Base-by-base conservation (phyloP, 2,113 vertebrate genomes). In the Taurulus bubalis region DNA sequence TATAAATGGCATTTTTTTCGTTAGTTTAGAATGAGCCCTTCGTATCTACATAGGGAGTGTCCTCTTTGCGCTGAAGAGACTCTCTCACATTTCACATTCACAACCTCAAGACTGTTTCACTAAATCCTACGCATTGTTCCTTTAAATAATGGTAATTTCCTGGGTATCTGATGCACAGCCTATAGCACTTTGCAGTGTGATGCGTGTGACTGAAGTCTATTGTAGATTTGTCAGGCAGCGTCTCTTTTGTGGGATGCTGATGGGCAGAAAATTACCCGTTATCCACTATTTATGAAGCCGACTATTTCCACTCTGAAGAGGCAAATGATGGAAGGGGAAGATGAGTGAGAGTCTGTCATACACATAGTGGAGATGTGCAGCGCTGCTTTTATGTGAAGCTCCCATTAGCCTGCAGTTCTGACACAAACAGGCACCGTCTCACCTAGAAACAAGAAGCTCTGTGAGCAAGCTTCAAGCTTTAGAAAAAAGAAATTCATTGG, bases 281-380 rank as follows among this genome's bases (percentile, higher is more conserved):
- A 55, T 66, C 65, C 34, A 3, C 60, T 71, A 68, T 67, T 71
- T 82, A 82, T 71, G 77, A 71, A 34, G 53, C 32, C 40, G 53
- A 26, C 68, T 63, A 51, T 80, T 80, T 80, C 75, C 79, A 55
- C 71, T 82, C 75, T 47, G 60, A 73, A 62, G 45, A 74, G 63
- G 45, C 18, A 26, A 51, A 77, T 70, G 63, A 78, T 36, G 32
- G 72, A 66, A 64, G 26, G 22, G 12, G 63, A 66, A 76, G 68
- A 82, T 56, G 66, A 73, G 70, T 26, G 68, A 79, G 56, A 4
- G 78, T 71, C 79, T 82, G 78, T 74, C 71, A 38, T 32, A 63
- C 77, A 56, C 14, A 40, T 16, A 55, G 70, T 6, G 38, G 77
- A 83, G 77, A 81, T 7, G 32, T 56, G 70, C 45, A 5, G 40